Evolutionary conservation across 2,797 vertebrate species (phyloP).

Genomic region (Sarcoramphus papa): DNA sequence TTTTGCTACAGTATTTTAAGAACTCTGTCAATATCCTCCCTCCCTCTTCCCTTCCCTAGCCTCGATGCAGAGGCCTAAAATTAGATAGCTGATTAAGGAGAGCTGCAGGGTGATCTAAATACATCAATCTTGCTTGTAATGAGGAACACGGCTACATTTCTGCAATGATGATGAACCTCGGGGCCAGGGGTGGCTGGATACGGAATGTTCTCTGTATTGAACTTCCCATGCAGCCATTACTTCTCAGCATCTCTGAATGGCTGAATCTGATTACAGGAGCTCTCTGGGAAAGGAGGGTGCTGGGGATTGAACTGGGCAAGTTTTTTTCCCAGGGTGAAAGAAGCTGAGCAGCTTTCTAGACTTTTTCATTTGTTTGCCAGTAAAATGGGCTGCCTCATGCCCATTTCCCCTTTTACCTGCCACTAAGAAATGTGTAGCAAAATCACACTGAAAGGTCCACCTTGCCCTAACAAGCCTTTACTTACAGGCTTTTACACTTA

Average conservation of each 20-base stretch:
- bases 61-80: neutral
- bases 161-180: neutral
- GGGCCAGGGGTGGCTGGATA: neutral
- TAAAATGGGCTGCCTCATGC: neutral
- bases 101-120: neutral
- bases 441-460: neutral
- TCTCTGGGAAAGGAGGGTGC: neutral
- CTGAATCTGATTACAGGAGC: neutral
- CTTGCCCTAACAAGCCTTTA: neutral
- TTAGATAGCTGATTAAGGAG: conserved; percentile 46
- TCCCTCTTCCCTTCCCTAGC: neutral
- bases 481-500: neutral
- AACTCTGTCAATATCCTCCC: neutral
- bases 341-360: neutral
- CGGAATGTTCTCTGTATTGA: neutral
- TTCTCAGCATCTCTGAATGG: neutral
- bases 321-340: neutral
- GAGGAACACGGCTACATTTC: neutral
- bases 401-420: neutral
- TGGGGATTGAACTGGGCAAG: neutral
- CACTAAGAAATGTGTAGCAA: neutral
- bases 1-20: conserved; percentile 34
- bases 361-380: neutral
- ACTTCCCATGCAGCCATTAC: neutral
- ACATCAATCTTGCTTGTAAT: conserved; percentile 19